A percentile compares a stretch with the other conserved stretches of the same genome.
Conservation (phyloP, 1,140 invertebrate genomes). For the Neodiprion fabricii region DNA sequence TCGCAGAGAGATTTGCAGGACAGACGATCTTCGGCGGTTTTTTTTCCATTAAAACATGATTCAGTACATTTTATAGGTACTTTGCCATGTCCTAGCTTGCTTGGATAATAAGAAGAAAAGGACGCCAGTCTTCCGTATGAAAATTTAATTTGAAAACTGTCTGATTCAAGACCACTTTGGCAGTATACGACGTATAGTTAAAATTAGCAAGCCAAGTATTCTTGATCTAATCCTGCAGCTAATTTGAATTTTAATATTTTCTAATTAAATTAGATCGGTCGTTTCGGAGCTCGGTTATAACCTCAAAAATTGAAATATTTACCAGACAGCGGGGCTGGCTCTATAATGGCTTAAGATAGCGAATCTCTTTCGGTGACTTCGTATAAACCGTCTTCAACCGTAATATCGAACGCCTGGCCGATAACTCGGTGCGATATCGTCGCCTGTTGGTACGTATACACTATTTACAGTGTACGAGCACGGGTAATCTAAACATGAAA, state of each 20-base stretch:
- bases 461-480: no score
- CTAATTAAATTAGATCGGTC: neutral
- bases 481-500: neutral
- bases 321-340: neutral
- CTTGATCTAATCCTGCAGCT: neutral
- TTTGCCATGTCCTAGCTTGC: conserved; percentile 18
- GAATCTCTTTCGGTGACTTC: neutral
- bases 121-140: conserved; percentile 30
- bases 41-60: neutral
- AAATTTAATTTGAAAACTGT: conserved; percentile 42
- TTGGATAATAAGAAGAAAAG: conserved; percentile 32
- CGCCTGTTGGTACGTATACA: neutral
- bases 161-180: conserved; percentile 19
- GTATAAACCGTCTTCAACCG: neutral
- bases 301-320: neutral
- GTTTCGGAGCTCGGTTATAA: neutral
- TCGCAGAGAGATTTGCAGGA: no score
- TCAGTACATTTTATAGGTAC: neutral
- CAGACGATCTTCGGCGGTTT: neutral
- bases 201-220: neutral
- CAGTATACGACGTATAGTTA: neutral
- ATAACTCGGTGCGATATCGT: neutral
- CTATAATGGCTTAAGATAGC: neutral
- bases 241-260: neutral
- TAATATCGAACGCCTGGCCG: neutral